Conservation (phyloP, 1,140 invertebrate genomes). For the Drosophila tani region DNA sequence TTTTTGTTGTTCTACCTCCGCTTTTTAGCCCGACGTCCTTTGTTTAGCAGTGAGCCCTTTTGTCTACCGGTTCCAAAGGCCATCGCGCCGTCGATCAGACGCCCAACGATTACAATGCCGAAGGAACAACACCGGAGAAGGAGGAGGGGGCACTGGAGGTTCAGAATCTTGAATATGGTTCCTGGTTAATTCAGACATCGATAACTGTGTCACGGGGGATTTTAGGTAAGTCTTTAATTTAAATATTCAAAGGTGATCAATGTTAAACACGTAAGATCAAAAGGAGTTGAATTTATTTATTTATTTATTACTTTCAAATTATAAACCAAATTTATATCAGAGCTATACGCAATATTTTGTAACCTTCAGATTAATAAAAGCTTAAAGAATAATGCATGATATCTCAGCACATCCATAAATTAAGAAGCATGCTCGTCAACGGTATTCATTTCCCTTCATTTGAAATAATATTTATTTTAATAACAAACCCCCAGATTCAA, state of each 20-base stretch:
- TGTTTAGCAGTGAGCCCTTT: constrained; percentile 59
- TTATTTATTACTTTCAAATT: no score
- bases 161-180: constrained; percentile 15
- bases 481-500: not conserved
- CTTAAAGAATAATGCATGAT: no score
- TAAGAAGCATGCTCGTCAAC: not conserved
- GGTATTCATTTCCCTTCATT: not conserved
- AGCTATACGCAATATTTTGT: no score
- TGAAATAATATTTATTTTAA: not conserved
- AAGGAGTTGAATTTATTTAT: no score
- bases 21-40: constrained; percentile 58
- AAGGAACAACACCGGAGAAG: no score
- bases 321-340: no score
- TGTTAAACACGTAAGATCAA: not conserved
- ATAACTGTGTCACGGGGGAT: constrained; percentile 24
- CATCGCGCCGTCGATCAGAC: constrained; percentile 56
- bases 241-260: not conserved
- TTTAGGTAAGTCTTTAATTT: not conserved
- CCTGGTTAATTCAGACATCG: constrained; percentile 5
- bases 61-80: constrained; percentile 65
- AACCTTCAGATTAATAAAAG: no score
- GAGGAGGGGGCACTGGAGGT: not conserved
- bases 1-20: constrained; percentile 27
- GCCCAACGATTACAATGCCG: constrained; percentile 54
- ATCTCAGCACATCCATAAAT: not conserved